Conservation (phyloP, 1,140 invertebrate species). For the Microvelia longipes region DNA sequence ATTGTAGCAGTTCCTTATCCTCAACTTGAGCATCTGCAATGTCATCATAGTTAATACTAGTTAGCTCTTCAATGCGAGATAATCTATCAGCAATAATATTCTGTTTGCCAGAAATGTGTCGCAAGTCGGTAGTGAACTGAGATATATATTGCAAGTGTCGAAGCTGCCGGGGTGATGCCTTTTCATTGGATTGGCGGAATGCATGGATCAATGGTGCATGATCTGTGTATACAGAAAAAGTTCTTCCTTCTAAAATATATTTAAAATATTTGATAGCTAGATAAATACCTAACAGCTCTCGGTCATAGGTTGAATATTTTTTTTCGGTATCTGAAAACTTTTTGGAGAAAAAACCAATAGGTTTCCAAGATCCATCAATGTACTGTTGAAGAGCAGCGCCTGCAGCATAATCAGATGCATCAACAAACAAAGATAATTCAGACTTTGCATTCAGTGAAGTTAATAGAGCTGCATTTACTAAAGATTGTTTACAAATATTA, state of each 20-base stretch:
- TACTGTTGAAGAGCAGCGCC: slow-evolving; percentile 18
- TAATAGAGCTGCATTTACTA: slow-evolving; percentile 19
- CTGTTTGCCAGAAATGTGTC: slow-evolving; percentile 7
- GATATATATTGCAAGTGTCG: slow-evolving; percentile 20
- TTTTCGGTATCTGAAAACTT: slow-evolving; percentile 26
- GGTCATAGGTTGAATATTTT: slow-evolving; percentile 30
- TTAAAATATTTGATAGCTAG: slow-evolving; percentile 24
- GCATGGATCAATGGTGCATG: slow-evolving; percentile 7
- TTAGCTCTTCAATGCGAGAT: slow-evolving; percentile 1
- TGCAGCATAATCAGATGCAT: slow-evolving; percentile 20
- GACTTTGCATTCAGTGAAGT: slow-evolving; percentile 9
- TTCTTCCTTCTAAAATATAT: background rate
- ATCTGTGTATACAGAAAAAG: background rate
- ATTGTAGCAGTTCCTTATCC: background rate
- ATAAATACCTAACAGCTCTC: slow-evolving; percentile 34
- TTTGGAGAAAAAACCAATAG: slow-evolving; percentile 30
- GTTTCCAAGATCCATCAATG: slow-evolving; percentile 16
- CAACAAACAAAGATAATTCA: slow-evolving; percentile 11
- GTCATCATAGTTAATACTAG: slow-evolving; percentile 1
- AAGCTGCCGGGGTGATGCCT: slow-evolving; percentile 17
- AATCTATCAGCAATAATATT: slow-evolving; percentile 4
- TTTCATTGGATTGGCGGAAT: slow-evolving; percentile 14
- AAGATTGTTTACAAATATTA: slow-evolving; percentile 26
- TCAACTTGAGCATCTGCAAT: background rate
- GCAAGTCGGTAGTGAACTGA: slow-evolving; percentile 19